Evolutionary conservation across 2,888 invertebrate genomes (phyloP), one percentile per base, ranked within the genome.

Genomic region (Drosophila hamatofila): DNA sequence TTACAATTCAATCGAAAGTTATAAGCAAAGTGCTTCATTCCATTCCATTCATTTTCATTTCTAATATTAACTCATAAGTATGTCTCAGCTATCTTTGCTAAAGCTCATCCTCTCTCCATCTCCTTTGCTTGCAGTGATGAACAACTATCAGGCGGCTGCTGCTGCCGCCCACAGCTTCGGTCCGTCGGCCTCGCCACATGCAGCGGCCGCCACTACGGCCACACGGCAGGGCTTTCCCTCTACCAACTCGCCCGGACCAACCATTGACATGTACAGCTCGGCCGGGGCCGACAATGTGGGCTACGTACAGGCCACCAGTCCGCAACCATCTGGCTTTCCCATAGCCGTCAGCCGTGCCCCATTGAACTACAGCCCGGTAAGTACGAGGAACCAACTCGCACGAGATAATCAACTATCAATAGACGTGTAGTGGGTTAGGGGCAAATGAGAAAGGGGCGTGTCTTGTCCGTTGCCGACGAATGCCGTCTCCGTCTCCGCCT

Each of bases 291-390:
- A 97, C 92, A 97, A 96, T 92, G 96, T 97, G 86, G 97, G 98
- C 93, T 98, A 98, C 94, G 98, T 98, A 92, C 98, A 98, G 94
- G 98, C 98, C 90, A 97, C 98, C 90, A 98, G 98, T 94, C 98
- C 98, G 91, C 98, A 98, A 94, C 98, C 98, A 90, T 97, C 98
- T 92, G 97, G 97, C 91, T 98, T 98, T 94, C 97, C 98, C 92
- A 97, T 98, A 93, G 97, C 97, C 90, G 97, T 97, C 92, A 97
- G 97, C 95, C 96, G 97, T 93, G 97, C 97, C 92, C 97, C 97
- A 93, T 96, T 97, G 94, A 97, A 97, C 95, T 97, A 97, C 94
- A 97, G 96, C 95, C 97, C 97, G 95, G 97, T 97, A 94, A 96
- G 96, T 95, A 39, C 42, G 16, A 18, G n/a, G 52, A 35, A 14